phyloP scores from a whole-genome alignment of 2,888 invertebrate genomes.

The Quadriops clusia region DNA sequence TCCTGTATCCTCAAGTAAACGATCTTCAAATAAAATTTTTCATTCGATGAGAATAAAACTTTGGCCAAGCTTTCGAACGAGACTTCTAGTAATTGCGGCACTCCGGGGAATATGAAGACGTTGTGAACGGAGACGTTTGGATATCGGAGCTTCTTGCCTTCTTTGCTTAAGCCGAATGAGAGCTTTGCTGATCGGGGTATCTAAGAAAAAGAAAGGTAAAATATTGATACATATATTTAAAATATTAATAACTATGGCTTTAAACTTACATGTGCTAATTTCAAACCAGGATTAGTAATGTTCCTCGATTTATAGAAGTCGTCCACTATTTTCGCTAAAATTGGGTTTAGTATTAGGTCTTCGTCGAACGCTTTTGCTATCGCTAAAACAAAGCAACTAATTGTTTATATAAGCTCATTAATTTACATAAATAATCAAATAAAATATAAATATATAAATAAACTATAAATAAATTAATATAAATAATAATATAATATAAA shows the following conservation, averaged over 20 bases:
- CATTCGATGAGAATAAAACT: slow-evolving; percentile 32
- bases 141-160: slow-evolving; percentile 29
- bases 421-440: slow-evolving; percentile 1
- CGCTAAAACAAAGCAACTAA: slow-evolving; percentile 27
- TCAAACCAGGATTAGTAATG: slow-evolving; percentile 34
- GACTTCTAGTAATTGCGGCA: slow-evolving; percentile 43
- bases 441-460: slow-evolving; percentile 1
- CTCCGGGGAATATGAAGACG: slow-evolving; percentile 60
- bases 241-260: not conserved
- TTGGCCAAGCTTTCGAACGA: slow-evolving; percentile 30
- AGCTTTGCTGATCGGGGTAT: slow-evolving; percentile 38
- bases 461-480: not conserved
- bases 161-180: slow-evolving; percentile 31
- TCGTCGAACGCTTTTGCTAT: slow-evolving; percentile 44
- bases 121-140: slow-evolving; percentile 43
- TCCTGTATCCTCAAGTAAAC: slow-evolving; percentile 39
- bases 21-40: slow-evolving; percentile 33
- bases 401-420: slow-evolving; percentile 3
- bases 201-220: slow-evolving; percentile 30
- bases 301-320: slow-evolving; percentile 35
- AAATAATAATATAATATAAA: slow-evolving; percentile 7
- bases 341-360: slow-evolving; percentile 35
- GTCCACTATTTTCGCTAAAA: slow-evolving; percentile 36
- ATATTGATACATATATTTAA: not conserved
- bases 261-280: slow-evolving; percentile 29